These are phyloP conservation scores for Oreohelix idahoensis DNA, from an alignment of 1,140 invertebrate species.

Conservation along the genomic window DNA sequence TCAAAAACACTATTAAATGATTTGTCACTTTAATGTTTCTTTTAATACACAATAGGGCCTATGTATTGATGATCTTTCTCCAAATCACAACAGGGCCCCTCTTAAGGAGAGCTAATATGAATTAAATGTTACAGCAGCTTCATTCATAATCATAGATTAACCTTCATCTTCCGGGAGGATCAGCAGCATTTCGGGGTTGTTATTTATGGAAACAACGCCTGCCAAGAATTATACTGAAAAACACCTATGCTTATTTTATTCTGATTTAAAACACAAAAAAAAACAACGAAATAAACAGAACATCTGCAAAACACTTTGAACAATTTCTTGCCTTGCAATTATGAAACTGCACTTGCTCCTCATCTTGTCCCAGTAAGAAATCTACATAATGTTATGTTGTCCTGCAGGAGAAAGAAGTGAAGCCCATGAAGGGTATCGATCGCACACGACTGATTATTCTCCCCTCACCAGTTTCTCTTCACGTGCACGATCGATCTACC, in stretches of 20 bases:
- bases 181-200: not conserved
- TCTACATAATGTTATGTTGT: conserved; percentile 34
- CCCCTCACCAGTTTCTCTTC: conserved; percentile 21
- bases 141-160: not conserved
- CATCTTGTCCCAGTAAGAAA: conserved; percentile 10
- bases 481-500: conserved; percentile 12
- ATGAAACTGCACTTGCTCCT: not conserved
- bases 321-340: conserved; percentile 9
- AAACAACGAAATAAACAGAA: not conserved
- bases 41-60: no score
- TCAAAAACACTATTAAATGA: no score
- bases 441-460: conserved; percentile 2
- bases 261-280: not conserved
- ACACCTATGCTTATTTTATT: not conserved
- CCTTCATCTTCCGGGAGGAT: not conserved
- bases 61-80: not conserved
- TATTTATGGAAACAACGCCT: not conserved
- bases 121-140: not conserved
- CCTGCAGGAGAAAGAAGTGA: conserved; percentile 14
- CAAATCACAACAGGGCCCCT: no score
- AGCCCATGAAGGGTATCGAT: conserved; percentile 25
- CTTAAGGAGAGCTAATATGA: no score
- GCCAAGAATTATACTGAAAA: not conserved
- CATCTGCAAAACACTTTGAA: not conserved
- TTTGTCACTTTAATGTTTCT: no score